Evolutionary conservation across 2,797 vertebrate genomes (phyloP), one percentile per base, ranked within the genome.

Genomic region (Rhincodon typus): DNA sequence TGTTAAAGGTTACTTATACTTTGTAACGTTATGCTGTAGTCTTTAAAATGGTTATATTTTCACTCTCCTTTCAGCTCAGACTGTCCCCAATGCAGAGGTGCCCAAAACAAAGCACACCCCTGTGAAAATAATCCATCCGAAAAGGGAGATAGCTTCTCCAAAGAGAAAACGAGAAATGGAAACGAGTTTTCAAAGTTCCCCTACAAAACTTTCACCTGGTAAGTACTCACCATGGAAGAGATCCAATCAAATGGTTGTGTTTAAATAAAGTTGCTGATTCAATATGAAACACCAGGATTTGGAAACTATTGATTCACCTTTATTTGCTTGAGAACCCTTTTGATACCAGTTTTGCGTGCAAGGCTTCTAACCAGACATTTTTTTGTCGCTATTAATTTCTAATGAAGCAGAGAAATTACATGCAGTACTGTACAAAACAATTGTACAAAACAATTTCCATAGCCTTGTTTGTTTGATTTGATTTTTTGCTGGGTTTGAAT

Each of bases 121-220:
- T 57, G 94, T 77, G 72, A 95, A 94, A 94, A 34, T 70, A 70
- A 94, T 53, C 94, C 53, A 34, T 15, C 42, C 94, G 30, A 95
- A n/a, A 53, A 77, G 7, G 70, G 69, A 72, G 25, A n/a, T n/a
- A n/a, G 46, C 46, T 95, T 95, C 94, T 46, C 94, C 94, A 12
- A 95, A 77, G 94, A 95, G 70, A 95, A 95, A 77, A 95, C 70
- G 70, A 57, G 46, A 95, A 77, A n/a, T 6, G 53, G 94, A 77
- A 57, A 50, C 15, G 15, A 34, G 46, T 27, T 6, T 30, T 53
- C 46, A 72, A 50, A 74, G 30, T 34, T 95, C 94, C 12, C 94
- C 94, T 15, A 50, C 57, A 42, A 77, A 72, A 72, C 1, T 42
- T 25, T 42, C 90, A 27, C 90, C 21, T 19, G 46, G 94, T 95